A percentile compares a stretch with the other conserved stretches of the same genome.
phyloP scores from a whole-genome alignment of 2,888 invertebrate species.

The Salticus scenicus region DNA sequence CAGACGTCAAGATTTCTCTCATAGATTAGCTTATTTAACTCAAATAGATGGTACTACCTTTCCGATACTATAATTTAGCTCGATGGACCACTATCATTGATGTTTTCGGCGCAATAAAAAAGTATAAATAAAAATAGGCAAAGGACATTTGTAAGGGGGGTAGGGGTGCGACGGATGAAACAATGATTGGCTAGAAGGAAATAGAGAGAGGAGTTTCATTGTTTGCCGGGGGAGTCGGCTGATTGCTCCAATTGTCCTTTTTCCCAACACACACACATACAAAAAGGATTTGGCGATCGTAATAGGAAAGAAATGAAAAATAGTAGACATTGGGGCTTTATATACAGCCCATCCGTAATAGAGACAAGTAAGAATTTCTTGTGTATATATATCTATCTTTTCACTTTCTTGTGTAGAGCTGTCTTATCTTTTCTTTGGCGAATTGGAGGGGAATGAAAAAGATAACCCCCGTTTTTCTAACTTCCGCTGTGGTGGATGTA shows the following conservation, averaged over 20 bases:
- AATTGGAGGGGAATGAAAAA: not conserved
- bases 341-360: not conserved
- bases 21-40: not conserved
- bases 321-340: not conserved
- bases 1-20: not conserved
- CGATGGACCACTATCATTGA: not conserved
- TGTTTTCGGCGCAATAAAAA: not conserved
- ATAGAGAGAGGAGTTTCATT: not conserved
- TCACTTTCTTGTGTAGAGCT: not conserved
- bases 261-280: not conserved
- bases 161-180: not conserved
- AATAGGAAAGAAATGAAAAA: not conserved
- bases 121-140: not conserved
- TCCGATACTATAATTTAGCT: not conserved
- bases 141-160: not conserved
- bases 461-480: not conserved
- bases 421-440: not conserved
- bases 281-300: not conserved
- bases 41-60: not conserved
- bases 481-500: not conserved
- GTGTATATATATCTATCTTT: not conserved
- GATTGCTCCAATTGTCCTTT: conserved; percentile 5
- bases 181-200: not conserved
- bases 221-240: not conserved
- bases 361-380: not conserved